Evolutionary conservation across 30 jellyfish, hydroid and myxozoan genomes (phyloP).

Genomic region (Rhopilema esculentum): DNA sequence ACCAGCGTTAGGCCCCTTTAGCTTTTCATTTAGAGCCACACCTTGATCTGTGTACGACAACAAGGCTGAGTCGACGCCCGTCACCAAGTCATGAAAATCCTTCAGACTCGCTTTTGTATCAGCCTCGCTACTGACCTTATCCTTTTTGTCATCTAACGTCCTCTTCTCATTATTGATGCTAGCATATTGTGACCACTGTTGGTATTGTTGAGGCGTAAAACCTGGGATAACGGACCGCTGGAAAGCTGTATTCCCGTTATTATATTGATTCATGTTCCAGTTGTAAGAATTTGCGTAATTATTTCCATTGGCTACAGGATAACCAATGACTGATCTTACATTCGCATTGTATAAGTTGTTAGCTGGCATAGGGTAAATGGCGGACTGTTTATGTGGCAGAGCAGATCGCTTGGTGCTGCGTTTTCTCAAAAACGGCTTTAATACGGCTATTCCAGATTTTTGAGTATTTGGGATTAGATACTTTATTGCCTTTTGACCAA

Average conservation of each 20-base stretch:
- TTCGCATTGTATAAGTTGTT: not conserved
- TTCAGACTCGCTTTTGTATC: slow-evolving; percentile 36
- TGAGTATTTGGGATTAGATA: slow-evolving; percentile 23
- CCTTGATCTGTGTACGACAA: slow-evolving; percentile 49
- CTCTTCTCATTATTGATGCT: slow-evolving; percentile 4
- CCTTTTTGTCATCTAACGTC: slow-evolving; percentile 14
- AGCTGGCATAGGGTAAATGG: slow-evolving; percentile 2
- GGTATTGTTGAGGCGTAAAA: slow-evolving; percentile 6
- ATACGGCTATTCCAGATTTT: slow-evolving; percentile 49
- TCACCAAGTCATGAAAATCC: slow-evolving; percentile 24
- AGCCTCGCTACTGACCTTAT: not conserved
- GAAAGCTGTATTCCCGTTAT: slow-evolving; percentile 14
- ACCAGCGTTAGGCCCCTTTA: slow-evolving; percentile 20
- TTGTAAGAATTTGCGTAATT: slow-evolving; percentile 9
- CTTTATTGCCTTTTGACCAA: slow-evolving; percentile 50
- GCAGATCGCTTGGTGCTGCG: slow-evolving; percentile 41
- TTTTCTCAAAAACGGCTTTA: slow-evolving; percentile 55
- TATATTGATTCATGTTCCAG: slow-evolving; percentile 16
- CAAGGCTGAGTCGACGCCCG: slow-evolving; percentile 57
- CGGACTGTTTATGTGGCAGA: not conserved
- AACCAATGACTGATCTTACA: slow-evolving; percentile 30
- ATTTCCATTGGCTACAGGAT: slow-evolving; percentile 5
- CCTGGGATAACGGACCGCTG: slow-evolving; percentile 32
- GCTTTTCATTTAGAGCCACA: slow-evolving; percentile 39
- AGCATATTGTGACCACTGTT: slow-evolving; percentile 4